Evolutionary conservation across 2,888 invertebrate species (phyloP), one percentile per base, ranked within the genome.

Genomic region (Heliconius charithonia): DNA sequence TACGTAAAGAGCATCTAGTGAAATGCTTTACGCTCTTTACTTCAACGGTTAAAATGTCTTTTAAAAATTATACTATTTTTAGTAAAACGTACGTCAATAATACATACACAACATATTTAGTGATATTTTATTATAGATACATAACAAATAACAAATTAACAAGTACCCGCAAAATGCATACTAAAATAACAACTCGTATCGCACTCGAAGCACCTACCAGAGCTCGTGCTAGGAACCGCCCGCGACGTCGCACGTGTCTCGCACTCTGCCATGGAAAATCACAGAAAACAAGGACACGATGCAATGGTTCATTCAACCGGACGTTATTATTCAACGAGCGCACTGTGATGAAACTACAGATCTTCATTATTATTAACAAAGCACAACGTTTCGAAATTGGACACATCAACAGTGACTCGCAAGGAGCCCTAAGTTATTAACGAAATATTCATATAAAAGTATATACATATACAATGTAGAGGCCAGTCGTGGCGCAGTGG

Each of bases 231-330:
- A 82, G 62, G 80, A 76, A 80, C 67, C 75, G 79, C 75, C 81
- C 78, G 83, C 77, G 79, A 79, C 81, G 80, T 84, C 85, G 88
- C 92, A 92, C 92, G 92, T 91, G 93, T 91, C 84, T 79, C 79
- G 78, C 82, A 81, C 81, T 83, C 83, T 79, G 83, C 86, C 89
- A 90, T 93, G 93, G 94, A 94, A 94, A 94, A 94, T 92, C 93
- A 93, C 94, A 93, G 92, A 93, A 93, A 94, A 94, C 94, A 95
- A 95, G 94, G 94, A 94, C 94, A 92, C 91, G 87, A 87, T 93
- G 94, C 94, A 95, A 95, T 91, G 90, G 94, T 94, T 94, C 94
- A 93, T 94, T 95, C 93, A 95, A 94, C 94, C 91, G 91, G 89
- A 89, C 90, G 90, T 93, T 93, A 92, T 94, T 94, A 95, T 94